Percentiles rank a stretch among this genome's conserved stretches.
Evolutionary conservation across 2,888 invertebrate species (phyloP).

Genomic region (Dynastes hyllus): DNA sequence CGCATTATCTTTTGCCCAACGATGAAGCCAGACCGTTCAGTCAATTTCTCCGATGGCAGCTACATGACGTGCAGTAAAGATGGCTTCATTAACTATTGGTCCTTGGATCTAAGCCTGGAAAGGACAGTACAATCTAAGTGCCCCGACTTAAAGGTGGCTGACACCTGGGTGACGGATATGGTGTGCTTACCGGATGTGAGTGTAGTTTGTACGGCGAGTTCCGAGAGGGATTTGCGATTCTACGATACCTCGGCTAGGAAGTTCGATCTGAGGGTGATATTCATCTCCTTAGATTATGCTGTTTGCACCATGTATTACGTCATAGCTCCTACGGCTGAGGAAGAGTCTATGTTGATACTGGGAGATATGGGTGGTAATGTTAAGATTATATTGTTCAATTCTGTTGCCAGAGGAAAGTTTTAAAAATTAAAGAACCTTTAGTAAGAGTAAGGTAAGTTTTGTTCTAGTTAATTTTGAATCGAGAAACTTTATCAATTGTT

Average conservation of each 20-base stretch:
- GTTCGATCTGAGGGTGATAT: constrained; percentile 81
- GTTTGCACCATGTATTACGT: constrained; percentile 76
- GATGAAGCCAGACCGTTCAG: constrained; percentile 74
- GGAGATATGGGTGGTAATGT: constrained; percentile 86
- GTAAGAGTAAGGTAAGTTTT: constrained; percentile 74
- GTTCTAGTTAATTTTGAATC: too few species aligned
- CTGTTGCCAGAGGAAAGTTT: constrained; percentile 78
- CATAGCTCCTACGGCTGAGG: constrained; percentile 74
- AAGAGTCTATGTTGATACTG: constrained; percentile 78
- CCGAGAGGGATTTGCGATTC: constrained; percentile 85
- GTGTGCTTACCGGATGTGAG: constrained; percentile 84
- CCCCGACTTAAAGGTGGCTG: constrained; percentile 75
- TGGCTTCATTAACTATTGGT: constrained; percentile 86
- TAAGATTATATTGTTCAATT: constrained; percentile 77
- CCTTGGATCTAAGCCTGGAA: constrained; percentile 76
- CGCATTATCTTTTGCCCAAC: constrained; percentile 79
- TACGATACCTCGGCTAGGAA: constrained; percentile 85
- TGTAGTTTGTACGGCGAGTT: constrained; percentile 84
- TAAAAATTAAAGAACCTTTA: too few species aligned
- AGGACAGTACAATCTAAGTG: constrained; percentile 78
- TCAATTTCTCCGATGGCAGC: constrained; percentile 77
- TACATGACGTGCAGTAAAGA: constrained; percentile 86
- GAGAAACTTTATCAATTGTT: too few species aligned
- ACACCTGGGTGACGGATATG: constrained; percentile 84
- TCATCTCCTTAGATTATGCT: constrained; percentile 79